phyloP scores from a whole-genome alignment of 1,140 invertebrate species.

The Chymomyza costata region DNA sequence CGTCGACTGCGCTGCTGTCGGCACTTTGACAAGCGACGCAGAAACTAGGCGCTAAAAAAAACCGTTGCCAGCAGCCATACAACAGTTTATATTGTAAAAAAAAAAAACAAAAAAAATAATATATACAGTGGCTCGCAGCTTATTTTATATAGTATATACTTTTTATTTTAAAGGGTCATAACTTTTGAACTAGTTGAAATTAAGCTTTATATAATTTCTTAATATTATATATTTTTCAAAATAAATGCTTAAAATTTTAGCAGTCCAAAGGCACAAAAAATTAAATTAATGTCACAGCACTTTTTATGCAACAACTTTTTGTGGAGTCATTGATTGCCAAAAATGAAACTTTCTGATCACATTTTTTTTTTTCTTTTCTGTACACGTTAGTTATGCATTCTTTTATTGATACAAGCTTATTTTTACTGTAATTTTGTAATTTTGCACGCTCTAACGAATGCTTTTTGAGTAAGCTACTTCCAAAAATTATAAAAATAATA shows the following conservation, averaged over 20 bases:
- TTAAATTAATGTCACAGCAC: not conserved
- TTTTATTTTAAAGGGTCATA: not conserved
- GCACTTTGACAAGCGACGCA: constrained; percentile 21
- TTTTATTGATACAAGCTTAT: not conserved
- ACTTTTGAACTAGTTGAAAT: not conserved
- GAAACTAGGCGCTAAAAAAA: constrained; percentile 14
- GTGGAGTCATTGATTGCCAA: not conserved
- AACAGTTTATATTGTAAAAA: constrained; percentile 29
- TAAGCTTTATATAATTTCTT: not conserved
- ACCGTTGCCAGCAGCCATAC: constrained; percentile 23
- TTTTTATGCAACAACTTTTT: not conserved
- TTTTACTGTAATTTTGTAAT: not conserved
- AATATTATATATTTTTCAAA: not conserved
- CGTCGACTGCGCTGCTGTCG: constrained; percentile 7
- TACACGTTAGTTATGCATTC: not conserved
- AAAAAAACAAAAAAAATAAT: constrained; percentile 39
- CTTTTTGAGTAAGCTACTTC: not conserved
- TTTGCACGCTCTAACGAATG: not conserved
- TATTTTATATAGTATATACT: too few species aligned
- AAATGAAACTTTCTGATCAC: not conserved
- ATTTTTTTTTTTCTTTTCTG: not conserved
- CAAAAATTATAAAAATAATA: not conserved
- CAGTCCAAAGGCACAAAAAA: not conserved
- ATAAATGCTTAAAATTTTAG: too few species aligned
- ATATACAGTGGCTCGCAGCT: too few species aligned